Base-by-base conservation (phyloP, 2,888 invertebrate species). In the Apodemia duryi region DNA sequence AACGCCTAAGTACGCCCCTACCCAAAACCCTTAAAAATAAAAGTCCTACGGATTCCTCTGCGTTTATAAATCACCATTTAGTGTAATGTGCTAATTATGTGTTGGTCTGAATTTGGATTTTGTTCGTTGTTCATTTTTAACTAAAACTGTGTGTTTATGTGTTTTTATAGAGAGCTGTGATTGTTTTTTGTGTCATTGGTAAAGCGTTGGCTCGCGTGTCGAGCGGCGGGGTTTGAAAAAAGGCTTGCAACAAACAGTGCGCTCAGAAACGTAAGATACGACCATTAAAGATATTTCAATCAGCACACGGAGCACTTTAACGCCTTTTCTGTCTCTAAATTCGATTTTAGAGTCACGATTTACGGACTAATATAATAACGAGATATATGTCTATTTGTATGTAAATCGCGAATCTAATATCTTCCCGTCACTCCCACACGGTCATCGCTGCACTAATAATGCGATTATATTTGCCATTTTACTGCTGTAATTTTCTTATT, bases 141-240 rank as follows among this genome's bases (percentile, higher is more conserved):
- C 90, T 89, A 86, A 89, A 89, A 85, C 82, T 91, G 88, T 91
- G 88, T 91, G 91, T 91, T 87, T 90, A 84, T 91, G 88, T 91
- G 90, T 89, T 87, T 80, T 65, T 65, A 65, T 65, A 89, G 86
- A 81, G 77, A 85, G 88, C 88, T 90, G 82, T 86, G 78, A 80
- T 86, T 88, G 88, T 88, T 69, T 67, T 75, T 71, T 74, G 76
- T 86, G 84, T 83, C 79, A 80, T 81, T 80, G 81, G 80, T 78
- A 77, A 79, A 78, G 77, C 77, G 79, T 81, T 84, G 77, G 80
- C 80, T 78, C 75, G 77, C 75, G 82, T 81, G 80, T 70, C 75
- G 81, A 81, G 77, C 81, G 81, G 81, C 79, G 79, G 73, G 69
- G 71, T 63, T 68, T 64, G 52, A 62, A 67, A 72, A 72, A 75